Evolutionary conservation across 2,888 invertebrate species (phyloP).

Genomic region (Mythimna vitellina): DNA sequence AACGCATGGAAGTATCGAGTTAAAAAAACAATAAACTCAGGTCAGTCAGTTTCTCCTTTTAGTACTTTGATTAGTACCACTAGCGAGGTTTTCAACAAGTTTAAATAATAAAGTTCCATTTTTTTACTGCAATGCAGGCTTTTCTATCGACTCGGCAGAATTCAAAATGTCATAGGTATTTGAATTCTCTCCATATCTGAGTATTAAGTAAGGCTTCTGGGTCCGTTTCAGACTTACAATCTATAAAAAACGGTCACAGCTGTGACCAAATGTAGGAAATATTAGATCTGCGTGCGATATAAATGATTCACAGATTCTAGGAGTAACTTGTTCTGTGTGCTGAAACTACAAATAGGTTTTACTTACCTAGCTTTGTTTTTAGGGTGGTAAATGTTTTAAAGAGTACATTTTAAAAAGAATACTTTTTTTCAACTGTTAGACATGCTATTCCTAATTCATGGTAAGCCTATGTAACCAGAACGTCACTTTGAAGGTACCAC

Average conservation of each 20-base stretch:
- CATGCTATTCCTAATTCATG: no score
- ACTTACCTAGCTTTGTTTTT: not conserved
- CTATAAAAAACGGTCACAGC: constrained; percentile 52
- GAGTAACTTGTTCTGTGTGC: not conserved
- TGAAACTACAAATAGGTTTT: not conserved
- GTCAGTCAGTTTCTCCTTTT: no score
- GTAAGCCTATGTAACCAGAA: no score
- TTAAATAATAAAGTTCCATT: no score
- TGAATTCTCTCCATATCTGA: constrained; percentile 51
- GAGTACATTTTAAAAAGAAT: no score
- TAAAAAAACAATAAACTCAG: no score
- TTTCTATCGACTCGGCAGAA: constrained; percentile 20
- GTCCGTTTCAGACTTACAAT: constrained; percentile 36
- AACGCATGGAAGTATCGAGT: no score
- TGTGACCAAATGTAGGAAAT: constrained; percentile 46
- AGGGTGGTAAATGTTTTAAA: no score
- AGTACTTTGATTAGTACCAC: no score
- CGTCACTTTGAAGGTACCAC: no score
- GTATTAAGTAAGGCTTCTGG: constrained; percentile 37
- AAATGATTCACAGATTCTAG: constrained; percentile 12
- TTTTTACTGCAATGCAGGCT: constrained; percentile 1
- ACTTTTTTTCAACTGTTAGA: no score
- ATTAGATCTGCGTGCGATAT: constrained; percentile 38
- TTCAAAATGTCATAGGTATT: constrained; percentile 39
- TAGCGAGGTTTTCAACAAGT: no score